Percentiles rank a stretch among this genome's conserved stretches.
Conservation (phyloP, 2,113 vertebrate species). For the Takifugu bimaculatus region DNA sequence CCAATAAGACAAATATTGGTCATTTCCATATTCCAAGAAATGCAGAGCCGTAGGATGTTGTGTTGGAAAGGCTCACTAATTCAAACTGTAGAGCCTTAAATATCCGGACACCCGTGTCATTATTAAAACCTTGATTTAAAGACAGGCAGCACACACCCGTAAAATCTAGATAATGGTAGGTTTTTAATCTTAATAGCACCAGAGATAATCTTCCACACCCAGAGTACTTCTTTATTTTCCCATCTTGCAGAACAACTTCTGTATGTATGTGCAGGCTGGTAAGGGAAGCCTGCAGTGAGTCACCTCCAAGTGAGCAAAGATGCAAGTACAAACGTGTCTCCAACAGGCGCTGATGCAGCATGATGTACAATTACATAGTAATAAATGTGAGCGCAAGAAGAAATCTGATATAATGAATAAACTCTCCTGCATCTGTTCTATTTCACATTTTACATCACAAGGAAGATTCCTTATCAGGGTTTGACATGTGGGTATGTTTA, state of each 20-base stretch:
- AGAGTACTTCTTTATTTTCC: conserved; percentile 13
- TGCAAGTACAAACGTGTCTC: background rate
- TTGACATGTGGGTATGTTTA: background rate
- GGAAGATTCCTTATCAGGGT: background rate
- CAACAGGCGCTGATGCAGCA: conserved; percentile 33
- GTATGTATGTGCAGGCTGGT: conserved; percentile 9
- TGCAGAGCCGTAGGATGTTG: too few species aligned
- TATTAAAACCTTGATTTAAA: background rate
- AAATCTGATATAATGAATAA: background rate
- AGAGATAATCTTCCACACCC: conserved; percentile 49
- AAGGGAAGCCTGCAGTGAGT: conserved; percentile 23
- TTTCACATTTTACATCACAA: background rate
- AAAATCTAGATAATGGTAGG: conserved; percentile 28
- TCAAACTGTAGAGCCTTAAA: background rate
- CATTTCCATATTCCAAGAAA: too few species aligned
- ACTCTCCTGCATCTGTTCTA: background rate
- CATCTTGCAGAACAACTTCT: conserved; percentile 29
- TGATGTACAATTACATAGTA: too few species aligned
- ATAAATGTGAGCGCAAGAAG: too few species aligned
- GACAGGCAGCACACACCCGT: background rate
- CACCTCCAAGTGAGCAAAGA: background rate
- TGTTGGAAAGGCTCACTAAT: too few species aligned
- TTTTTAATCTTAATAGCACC: conserved; percentile 27
- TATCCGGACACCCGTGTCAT: background rate
- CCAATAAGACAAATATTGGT: too few species aligned